Percentiles rank a stretch among this genome's conserved stretches.
Conservation (phyloP, 2,113 vertebrate genomes). For the Anser brachyrhynchus region DNA sequence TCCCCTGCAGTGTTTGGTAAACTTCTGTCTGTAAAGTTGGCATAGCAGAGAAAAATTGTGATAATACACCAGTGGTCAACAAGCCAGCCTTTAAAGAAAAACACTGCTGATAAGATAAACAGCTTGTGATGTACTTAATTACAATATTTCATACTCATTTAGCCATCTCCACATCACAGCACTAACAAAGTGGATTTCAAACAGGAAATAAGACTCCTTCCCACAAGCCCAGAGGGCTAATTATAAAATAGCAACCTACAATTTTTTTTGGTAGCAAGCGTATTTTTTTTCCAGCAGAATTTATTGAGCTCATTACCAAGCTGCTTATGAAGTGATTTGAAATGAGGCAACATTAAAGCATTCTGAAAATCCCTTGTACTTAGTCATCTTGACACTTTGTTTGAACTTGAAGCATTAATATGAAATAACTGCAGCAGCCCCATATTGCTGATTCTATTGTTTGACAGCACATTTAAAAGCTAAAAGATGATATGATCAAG, state of each 20-base stretch:
- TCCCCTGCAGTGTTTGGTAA: not conserved
- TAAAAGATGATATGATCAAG: slow-evolving; percentile 80
- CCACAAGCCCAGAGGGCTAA: slow-evolving; percentile 84
- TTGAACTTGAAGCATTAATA: slow-evolving; percentile 91
- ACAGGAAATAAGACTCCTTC: slow-evolving; percentile 79
- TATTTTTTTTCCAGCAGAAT: slow-evolving; percentile 75
- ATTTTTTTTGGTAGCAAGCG: slow-evolving; percentile 63
- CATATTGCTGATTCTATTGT: slow-evolving; percentile 82
- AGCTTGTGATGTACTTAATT: slow-evolving; percentile 87
- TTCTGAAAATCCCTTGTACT: slow-evolving; percentile 89
- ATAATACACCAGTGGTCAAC: slow-evolving; percentile 71
- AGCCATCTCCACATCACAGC: slow-evolving; percentile 79
- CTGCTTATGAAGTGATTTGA: slow-evolving; percentile 87
- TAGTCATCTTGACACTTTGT: slow-evolving; percentile 90
- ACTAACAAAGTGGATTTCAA: slow-evolving; percentile 82
- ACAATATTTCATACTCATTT: slow-evolving; percentile 87
- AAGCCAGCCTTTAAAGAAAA: slow-evolving; percentile 75
- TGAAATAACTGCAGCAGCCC: slow-evolving; percentile 82
- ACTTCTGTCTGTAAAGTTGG: slow-evolving; percentile 38
- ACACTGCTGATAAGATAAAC: slow-evolving; percentile 81
- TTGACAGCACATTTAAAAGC: slow-evolving; percentile 82
- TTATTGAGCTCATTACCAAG: slow-evolving; percentile 88
- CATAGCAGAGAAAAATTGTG: slow-evolving; percentile 39
- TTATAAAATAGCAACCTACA: slow-evolving; percentile 84
- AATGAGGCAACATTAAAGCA: slow-evolving; percentile 87